Base-by-base conservation (phyloP, 2,797 vertebrate genomes). In the Chelon labrosus region DNA sequence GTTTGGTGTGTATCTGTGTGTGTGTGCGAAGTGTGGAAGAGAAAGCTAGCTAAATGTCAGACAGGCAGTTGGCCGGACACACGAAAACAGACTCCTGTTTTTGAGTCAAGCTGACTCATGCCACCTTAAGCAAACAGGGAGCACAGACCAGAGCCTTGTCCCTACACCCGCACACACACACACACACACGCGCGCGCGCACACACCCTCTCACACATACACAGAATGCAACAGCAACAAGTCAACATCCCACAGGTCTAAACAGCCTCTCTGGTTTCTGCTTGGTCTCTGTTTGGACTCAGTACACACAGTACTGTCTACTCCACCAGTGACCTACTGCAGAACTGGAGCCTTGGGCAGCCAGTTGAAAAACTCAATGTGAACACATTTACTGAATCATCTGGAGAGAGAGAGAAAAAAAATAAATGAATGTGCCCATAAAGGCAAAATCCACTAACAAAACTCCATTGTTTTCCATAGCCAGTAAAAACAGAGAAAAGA, bases 91-190 rank as follows among this genome's bases (percentile, higher is more conserved):
- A 65, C 85, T 86, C 85, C 91, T 86, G 88, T 93, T 93, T 92
- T 91, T 85, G 85, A 92, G 86, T 87, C 70, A 56, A 83, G 84
- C 87, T 91, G 93, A 93, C 82, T 94, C 92, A 93, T 86, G 87
- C 87, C 93, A 92, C 88, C 92, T 92, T 94, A 85, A 91, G 86
- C 92, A 95, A 94, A 95, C 86, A 94, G 70, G 66, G 59, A 92
- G 83, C 85, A 94, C 92, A 95, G 82, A 94, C 90, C 86, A 82
- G 82, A 80, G 87, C 91, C 89, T 95, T 95, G 92, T 94, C 79
- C 83, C 57, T 35, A 51, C 31, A 1, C 68, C 53, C 64, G 53
- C 61, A 62, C 74, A 63, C 53, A 44, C 73, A 79, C 20, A 17
- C 27, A 65, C 58, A 73, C 20, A 62, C 22, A 53, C 31, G 2